These are phyloP conservation scores for Lysandra bellargus DNA, from an alignment of 2,888 invertebrate species.

Conservation along the genomic window DNA sequence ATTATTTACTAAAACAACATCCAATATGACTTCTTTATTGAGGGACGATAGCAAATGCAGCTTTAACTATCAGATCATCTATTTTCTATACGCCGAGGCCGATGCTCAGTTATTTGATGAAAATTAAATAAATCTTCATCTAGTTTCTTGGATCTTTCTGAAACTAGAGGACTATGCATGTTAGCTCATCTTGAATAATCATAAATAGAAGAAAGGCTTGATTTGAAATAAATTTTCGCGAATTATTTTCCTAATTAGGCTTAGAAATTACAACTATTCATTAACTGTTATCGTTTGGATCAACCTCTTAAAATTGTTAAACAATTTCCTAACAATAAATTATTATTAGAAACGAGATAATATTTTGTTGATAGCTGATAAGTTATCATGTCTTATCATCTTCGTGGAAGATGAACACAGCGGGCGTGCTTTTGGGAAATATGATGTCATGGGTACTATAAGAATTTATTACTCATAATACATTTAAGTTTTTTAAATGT, in stretches of 20 bases:
- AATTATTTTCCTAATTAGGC: background rate
- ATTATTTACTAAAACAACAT: no score
- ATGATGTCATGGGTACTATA: background rate
- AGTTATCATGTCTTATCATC: constrained; percentile 20
- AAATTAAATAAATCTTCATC: no score
- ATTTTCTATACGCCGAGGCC: no score
- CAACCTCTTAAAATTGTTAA: background rate
- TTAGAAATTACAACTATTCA: background rate
- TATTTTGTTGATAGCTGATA: background rate
- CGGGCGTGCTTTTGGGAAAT: constrained; percentile 15
- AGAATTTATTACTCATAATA: background rate
- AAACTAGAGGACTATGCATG: no score
- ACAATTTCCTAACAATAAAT: constrained; percentile 3
- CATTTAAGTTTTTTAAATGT: background rate
- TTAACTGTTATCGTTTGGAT: background rate
- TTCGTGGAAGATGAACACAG: constrained; percentile 25
- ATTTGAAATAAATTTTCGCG: background rate
- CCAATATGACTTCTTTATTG: no score
- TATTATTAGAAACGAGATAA: constrained; percentile 17
- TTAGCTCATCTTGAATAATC: no score
- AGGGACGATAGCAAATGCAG: no score
- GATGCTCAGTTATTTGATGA: no score
- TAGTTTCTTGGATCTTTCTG: no score
- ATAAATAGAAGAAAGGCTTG: no score
- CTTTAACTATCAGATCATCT: no score